A percentile compares a stretch with the other conserved stretches of the same genome.
These are phyloP conservation scores for Pseudopipra pipra DNA, from an alignment of 2,113 vertebrate genomes.

Conservation along the genomic window DNA sequence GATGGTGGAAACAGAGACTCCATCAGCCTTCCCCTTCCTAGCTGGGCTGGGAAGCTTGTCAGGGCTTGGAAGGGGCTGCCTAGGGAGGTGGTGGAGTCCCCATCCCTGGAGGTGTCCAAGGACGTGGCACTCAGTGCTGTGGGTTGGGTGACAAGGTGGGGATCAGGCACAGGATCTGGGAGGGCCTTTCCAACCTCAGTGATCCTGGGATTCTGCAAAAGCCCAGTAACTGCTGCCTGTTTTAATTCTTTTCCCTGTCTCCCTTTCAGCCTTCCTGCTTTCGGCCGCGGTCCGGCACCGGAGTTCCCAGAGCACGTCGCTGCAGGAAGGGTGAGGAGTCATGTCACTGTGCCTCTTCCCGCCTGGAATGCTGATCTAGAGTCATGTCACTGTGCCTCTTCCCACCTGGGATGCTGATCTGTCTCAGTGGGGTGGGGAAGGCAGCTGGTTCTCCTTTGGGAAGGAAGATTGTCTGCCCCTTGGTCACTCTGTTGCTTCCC, in stretches of 20 bases:
- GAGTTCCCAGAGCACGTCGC: slow-evolving; percentile 10
- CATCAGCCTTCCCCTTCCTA: neutral
- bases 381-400: neutral
- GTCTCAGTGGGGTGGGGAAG: neutral
- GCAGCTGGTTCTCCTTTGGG: neutral
- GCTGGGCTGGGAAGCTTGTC: neutral
- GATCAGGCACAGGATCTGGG: neutral
- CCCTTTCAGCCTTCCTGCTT: slow-evolving; percentile 33
- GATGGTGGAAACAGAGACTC: neutral
- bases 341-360: neutral
- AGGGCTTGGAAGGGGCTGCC: neutral
- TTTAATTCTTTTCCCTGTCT: neutral
- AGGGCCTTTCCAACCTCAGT: neutral
- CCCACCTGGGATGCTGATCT: neutral
- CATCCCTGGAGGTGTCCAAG: neutral
- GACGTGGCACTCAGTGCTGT: fast-evolving
- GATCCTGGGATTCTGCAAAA: neutral
- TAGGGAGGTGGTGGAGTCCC: neutral
- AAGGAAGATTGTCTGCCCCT: neutral
- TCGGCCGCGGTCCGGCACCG: neutral
- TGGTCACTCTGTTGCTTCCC: neutral
- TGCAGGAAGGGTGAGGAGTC: slow-evolving; percentile 43
- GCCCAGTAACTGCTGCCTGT: neutral
- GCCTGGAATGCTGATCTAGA: neutral
- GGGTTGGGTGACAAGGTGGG: fast-evolving